phyloP scores from a whole-genome alignment of 2,888 invertebrate genomes.

The Andrena bucephala region DNA sequence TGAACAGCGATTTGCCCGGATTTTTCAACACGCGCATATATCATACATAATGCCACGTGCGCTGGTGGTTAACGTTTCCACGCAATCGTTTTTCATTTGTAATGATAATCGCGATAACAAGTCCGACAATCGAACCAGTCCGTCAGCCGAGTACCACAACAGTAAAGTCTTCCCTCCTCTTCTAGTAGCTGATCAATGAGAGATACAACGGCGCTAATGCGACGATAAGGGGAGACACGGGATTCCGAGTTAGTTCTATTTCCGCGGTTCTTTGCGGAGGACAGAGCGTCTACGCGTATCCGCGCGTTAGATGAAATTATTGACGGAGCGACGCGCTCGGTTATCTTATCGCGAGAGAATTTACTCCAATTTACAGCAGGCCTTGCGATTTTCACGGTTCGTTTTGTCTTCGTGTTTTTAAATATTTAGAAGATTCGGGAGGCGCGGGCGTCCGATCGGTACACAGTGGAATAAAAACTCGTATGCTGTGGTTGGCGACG shows the following conservation, averaged over 20 bases:
- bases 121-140: background rate
- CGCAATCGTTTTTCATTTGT: conserved; percentile 32
- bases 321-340: background rate
- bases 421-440: background rate
- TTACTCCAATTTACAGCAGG: background rate
- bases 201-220: background rate
- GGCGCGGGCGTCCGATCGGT: background rate
- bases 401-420: background rate
- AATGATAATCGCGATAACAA: conserved; percentile 54
- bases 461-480: too few relatives aligned
- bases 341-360: conserved; percentile 19
- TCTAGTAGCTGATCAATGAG: background rate
- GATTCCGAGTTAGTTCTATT: background rate
- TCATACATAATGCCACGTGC: too few relatives aligned
- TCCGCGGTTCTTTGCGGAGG: background rate
- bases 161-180: background rate
- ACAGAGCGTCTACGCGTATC: background rate
- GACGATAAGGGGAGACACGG: background rate
- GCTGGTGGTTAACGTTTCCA: background rate
- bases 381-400: background rate
- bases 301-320: background rate
- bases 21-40: too few relatives aligned
- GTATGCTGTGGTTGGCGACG: too few relatives aligned
- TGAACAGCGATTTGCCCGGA: background rate
- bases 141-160: too few relatives aligned